Base-by-base conservation (phyloP, 30 jellyfish, hydroid and myxozoan species). In the Aurelia coerulea region DNA sequence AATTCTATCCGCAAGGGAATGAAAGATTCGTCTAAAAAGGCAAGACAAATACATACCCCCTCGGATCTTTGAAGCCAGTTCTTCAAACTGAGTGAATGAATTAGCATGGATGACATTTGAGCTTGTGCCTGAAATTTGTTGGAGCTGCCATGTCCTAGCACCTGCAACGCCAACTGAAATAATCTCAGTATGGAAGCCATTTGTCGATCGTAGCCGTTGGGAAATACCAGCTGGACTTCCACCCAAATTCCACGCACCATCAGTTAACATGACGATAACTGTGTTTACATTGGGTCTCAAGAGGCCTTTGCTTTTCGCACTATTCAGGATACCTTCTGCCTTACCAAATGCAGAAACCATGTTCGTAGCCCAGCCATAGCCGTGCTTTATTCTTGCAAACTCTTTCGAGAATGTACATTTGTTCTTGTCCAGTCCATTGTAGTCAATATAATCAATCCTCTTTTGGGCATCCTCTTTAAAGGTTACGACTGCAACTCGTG, bases 211-310 rank as follows among this genome's bases (percentile, higher is more conserved):
- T 81, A 94, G 56, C 13, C 58, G 53, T 8, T 46, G 74, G 16
- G 97, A 97, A 5, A 88, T 60, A 12, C 37, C 37, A 19, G 12
- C 31, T n/a, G 99, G 99, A 31, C 79, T 80, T 68, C 97, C 97
- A 14, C 99, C 99, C 18, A 2, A 23, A 85, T 94, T 94, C 97
- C 97, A 94, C 66, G 80, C 41, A 17, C 99, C 99, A 68, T 94
- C 99, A 0, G 99, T 94, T 49, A 94, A 81, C 91, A 94, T n/a
- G 11, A 94, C 90, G 12, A 85, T 78, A 62, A 85, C 99, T 1
- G 95, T 89, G 97, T 94, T 94, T 18, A 89, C 97, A 80, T 94
- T 83, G 50, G 53, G 23, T 54, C 99, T 86, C 49, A 73, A 58
- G 39, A 62, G 29, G 12, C 78, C 76, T 62, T 80, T 84, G 60